Conservation (phyloP, 2,888 invertebrate genomes). For the Masnerella sp. region DNA sequence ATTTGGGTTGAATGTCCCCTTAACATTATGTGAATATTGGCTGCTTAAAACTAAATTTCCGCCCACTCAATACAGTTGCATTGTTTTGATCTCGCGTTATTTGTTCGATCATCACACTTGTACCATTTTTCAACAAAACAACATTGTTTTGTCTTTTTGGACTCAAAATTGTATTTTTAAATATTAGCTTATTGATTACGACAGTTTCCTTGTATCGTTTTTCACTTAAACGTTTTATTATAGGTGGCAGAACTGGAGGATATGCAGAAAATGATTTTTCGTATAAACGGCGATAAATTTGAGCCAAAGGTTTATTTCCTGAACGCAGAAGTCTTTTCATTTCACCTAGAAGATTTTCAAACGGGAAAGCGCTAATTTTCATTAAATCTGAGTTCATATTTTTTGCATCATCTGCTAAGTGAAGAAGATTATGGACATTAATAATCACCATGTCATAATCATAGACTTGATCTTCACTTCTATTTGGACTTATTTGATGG, state of each 20-base stretch:
- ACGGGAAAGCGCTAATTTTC: constrained; percentile 47
- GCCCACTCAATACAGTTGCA: too few relatives aligned
- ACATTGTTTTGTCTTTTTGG: constrained; percentile 4
- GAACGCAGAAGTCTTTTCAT: constrained; percentile 48
- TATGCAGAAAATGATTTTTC: constrained; percentile 1
- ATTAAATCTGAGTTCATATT: constrained; percentile 36
- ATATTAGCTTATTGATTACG: constrained; percentile 8
- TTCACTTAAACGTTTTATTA: not conserved
- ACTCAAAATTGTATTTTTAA: constrained; percentile 1
- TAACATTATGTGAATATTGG: too few relatives aligned
- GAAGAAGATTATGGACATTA: constrained; percentile 68
- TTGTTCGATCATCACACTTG: too few relatives aligned
- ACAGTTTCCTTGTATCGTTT: not conserved
- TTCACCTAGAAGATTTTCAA: constrained; percentile 54
- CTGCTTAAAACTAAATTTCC: too few relatives aligned
- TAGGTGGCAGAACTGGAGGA: not conserved
- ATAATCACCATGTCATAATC: constrained; percentile 52
- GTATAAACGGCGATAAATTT: constrained; percentile 55
- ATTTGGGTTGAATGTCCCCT: too few relatives aligned
- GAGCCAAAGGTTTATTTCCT: constrained; percentile 48
- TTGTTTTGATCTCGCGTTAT: too few relatives aligned
- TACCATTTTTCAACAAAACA: constrained; percentile 12
- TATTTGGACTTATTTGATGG: constrained; percentile 36
- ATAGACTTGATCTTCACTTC: constrained; percentile 54
- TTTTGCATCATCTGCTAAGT: constrained; percentile 55